phyloP scores from a whole-genome alignment of 2,797 vertebrate species.

The Brachyrhaphis roseni region DNA sequence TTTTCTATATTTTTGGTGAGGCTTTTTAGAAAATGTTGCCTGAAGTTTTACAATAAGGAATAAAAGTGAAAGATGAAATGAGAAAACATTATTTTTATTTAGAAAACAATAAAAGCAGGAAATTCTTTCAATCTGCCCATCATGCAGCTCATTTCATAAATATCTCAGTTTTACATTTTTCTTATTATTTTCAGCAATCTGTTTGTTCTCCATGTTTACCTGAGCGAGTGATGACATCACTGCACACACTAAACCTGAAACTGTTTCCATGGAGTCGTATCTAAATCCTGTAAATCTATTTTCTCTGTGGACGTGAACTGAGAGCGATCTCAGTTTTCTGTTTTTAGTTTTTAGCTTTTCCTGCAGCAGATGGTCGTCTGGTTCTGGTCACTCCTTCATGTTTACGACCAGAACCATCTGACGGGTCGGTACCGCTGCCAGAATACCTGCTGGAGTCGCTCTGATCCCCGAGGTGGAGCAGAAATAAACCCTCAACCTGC shows the following conservation, averaged over 20 bases:
- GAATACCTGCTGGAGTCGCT: conserved; percentile 28
- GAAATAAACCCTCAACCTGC: not conserved
- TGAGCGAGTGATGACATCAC: conserved; percentile 27
- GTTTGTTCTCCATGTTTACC: conserved; percentile 9
- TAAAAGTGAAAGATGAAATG: not conserved
- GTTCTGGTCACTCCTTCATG: conserved; percentile 14
- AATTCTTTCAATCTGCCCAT: not conserved
- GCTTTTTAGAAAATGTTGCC: not conserved
- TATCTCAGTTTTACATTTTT: not conserved
- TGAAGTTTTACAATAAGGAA: not conserved
- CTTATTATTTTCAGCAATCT: not conserved
- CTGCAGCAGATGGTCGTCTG: conserved; percentile 38
- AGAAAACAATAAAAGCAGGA: not conserved
- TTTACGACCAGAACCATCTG: conserved; percentile 54
- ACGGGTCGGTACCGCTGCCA: conserved; percentile 20
- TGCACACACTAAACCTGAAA: conserved; percentile 28
- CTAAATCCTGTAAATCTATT: not conserved
- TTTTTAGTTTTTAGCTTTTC: not conserved
- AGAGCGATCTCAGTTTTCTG: too few relatives aligned
- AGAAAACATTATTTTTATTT: not conserved
- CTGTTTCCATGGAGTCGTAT: not conserved
- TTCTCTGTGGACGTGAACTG: not conserved
- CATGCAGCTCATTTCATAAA: not conserved
- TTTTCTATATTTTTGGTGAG: not conserved
- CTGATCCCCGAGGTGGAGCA: not conserved